Conservation (phyloP, 1,140 invertebrate species). For the roundworm (Caenorhabditis elegans) region WBcel235 BX284606.5:17675501-17676000, state of each 20-base stretch:
- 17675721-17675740: too few relatives aligned
- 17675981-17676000: constrained; percentile 33
- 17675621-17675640: neutral
- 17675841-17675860: neutral
- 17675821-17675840: constrained; percentile 39
- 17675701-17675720: too few relatives aligned
- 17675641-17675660: neutral
- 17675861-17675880: too few relatives aligned
- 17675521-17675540: constrained; percentile 50
- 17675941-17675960: constrained; percentile 28
- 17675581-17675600: constrained; percentile 57
- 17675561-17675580: constrained; percentile 46
- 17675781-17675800: neutral
- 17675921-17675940: constrained; percentile 21
- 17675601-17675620: constrained; percentile 51
- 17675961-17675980: constrained; percentile 27
- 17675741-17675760: too few relatives aligned
- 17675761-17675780: neutral
- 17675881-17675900: constrained; percentile 37
- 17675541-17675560: constrained; percentile 42
- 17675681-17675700: too few relatives aligned
- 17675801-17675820: constrained; percentile 35
- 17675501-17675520: neutral
- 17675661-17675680: too few relatives aligned
- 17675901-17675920: constrained; percentile 24